Conservation (phyloP, 2,113 vertebrate species). For the Ploceus nigricollis region DNA sequence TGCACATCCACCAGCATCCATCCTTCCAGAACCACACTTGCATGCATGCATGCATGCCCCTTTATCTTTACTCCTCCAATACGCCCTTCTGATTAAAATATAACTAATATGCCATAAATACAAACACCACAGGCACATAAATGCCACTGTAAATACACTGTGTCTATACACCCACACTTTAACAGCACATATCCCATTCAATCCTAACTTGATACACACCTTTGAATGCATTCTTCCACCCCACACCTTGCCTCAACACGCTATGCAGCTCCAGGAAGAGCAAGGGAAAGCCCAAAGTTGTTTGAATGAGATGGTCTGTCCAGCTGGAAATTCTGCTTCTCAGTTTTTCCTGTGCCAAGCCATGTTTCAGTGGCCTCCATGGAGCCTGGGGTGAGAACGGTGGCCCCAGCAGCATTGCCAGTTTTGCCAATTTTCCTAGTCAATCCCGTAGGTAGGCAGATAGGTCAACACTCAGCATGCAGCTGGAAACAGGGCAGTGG, state of each 20-base stretch:
- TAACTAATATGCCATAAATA: background rate
- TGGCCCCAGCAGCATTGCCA: background rate
- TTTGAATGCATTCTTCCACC: background rate
- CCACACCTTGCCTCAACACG: background rate
- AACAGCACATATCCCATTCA: background rate
- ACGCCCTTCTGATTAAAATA: background rate
- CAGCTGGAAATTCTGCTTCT: background rate
- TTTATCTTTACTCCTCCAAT: background rate
- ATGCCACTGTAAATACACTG: background rate
- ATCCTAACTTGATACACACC: background rate
- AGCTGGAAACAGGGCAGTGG: background rate
- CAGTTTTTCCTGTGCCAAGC: background rate
- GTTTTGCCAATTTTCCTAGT: background rate
- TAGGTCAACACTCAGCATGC: background rate
- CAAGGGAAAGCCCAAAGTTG: background rate
- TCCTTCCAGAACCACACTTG: background rate
- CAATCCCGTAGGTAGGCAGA: background rate
- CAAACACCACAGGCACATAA: background rate
- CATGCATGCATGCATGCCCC: background rate
- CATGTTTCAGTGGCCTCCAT: background rate
- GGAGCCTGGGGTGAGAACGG: background rate
- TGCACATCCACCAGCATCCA: background rate
- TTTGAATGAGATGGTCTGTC: background rate
- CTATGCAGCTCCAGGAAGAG: background rate
- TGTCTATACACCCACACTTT: background rate